Evolutionary conservation across 2,797 vertebrate species (phyloP).

Genomic region (Alcedo atthis): DNA sequence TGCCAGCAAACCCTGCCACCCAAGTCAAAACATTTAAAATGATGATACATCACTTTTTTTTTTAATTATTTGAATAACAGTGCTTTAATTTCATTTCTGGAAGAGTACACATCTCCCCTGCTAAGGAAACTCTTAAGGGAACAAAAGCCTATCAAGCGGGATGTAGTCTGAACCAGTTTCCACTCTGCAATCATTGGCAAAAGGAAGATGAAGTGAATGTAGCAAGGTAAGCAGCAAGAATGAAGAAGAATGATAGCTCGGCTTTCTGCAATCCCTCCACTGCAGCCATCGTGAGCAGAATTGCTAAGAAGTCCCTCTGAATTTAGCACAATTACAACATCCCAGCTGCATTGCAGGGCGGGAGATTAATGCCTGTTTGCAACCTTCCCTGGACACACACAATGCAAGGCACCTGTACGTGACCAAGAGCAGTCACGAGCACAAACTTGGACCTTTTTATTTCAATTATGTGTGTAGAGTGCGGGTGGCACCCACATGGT

Average conservation of each 20-base stretch:
- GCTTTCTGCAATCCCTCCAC: neutral
- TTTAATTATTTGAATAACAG: neutral
- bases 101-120: neutral
- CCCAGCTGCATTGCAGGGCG: neutral
- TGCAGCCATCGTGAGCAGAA: neutral
- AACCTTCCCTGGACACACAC: neutral
- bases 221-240: neutral
- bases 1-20: neutral
- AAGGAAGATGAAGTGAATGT: neutral
- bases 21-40: neutral
- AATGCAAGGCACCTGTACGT: accelerated
- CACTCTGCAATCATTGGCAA: neutral
- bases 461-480: accelerated
- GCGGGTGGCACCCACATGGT: neutral
- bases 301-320: neutral
- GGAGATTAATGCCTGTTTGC: neutral
- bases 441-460: accelerated
- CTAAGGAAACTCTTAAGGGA: neutral
- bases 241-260: neutral
- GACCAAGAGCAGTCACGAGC: neutral
- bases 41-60: accelerated
- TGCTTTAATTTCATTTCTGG: neutral
- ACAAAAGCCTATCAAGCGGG: neutral
- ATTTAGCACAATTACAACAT: neutral
- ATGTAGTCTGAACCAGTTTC: neutral